These are phyloP conservation scores for Melanostoma mellinum DNA, from an alignment of 2,888 invertebrate species.

Conservation along the genomic window DNA sequence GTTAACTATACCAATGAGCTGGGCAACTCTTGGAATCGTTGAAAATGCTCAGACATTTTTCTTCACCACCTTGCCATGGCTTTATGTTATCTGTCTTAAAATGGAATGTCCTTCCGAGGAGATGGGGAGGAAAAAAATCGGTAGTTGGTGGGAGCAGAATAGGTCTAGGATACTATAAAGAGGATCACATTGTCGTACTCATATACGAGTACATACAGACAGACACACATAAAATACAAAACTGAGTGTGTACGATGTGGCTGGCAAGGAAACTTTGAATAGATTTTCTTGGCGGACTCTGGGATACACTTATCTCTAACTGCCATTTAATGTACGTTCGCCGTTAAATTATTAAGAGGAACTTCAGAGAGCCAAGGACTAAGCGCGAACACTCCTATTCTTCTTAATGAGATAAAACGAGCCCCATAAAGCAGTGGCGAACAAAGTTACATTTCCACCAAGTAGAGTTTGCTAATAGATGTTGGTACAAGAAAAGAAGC, in stretches of 20 bases:
- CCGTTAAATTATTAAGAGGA: conserved; percentile 64
- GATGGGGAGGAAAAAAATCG: conserved; percentile 3
- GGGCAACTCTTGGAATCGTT: conserved; percentile 40
- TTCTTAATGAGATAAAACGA: conserved; percentile 69
- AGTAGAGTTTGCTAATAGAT: conserved; percentile 64
- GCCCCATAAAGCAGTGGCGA: conserved; percentile 54
- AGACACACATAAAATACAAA: neutral
- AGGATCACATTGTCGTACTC: conserved; percentile 3
- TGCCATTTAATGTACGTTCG: conserved; percentile 68
- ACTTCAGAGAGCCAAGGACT: conserved; percentile 25
- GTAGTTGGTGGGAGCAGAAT: neutral
- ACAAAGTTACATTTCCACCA: conserved; percentile 62
- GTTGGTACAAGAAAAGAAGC: conserved; percentile 55
- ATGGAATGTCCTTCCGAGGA: conserved; percentile 39
- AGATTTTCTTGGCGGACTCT: conserved; percentile 40
- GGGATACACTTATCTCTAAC: conserved; percentile 67
- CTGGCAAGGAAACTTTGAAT: conserved; percentile 38
- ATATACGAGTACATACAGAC: neutral
- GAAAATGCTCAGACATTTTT: conserved; percentile 48
- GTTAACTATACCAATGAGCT: conserved; percentile 46
- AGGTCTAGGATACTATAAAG: conserved; percentile 5
- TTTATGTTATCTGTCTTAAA: conserved; percentile 32
- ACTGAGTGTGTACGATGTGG: neutral
- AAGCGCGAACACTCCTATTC: conserved; percentile 39
- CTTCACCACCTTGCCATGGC: conserved; percentile 32